A percentile compares a stretch with the other conserved stretches of the same genome.
These are phyloP conservation scores for Porphyrio hochstetteri DNA, from an alignment of 2,113 vertebrate species.

Conservation along the genomic window DNA sequence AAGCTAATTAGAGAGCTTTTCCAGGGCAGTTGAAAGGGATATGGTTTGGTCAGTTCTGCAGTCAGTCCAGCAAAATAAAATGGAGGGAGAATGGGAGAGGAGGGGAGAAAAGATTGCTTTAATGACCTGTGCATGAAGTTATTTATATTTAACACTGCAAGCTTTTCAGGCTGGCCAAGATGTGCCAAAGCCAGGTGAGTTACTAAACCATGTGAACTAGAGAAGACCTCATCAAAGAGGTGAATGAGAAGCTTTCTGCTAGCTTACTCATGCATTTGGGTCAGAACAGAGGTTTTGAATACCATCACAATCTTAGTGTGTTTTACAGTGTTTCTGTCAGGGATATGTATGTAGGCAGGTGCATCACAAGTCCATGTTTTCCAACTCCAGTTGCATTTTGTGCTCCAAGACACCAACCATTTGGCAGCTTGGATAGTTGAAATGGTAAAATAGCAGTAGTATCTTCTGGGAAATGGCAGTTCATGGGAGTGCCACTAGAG, in stretches of 20 bases:
- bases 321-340: background rate
- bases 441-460: background rate
- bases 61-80: background rate
- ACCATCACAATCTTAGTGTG: background rate
- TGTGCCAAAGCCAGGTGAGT: background rate
- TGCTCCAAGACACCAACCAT: background rate
- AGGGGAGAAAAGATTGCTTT: background rate
- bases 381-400: background rate
- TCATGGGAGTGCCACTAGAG: background rate
- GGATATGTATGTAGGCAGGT: background rate
- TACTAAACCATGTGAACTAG: background rate
- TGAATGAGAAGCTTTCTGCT: background rate
- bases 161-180: background rate
- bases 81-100: background rate
- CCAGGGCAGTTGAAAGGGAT: background rate
- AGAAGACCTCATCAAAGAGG: background rate
- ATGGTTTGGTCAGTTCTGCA: background rate
- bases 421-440: background rate
- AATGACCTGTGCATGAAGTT: background rate
- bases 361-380: background rate
- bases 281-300: background rate
- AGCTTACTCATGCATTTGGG: background rate
- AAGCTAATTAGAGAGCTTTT: slow-evolving; percentile 21
- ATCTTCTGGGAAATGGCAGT: background rate
- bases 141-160: background rate